Evolutionary conservation across 2,113 vertebrate genomes (phyloP).

Genomic region (Anoplopoma fimbria): DNA sequence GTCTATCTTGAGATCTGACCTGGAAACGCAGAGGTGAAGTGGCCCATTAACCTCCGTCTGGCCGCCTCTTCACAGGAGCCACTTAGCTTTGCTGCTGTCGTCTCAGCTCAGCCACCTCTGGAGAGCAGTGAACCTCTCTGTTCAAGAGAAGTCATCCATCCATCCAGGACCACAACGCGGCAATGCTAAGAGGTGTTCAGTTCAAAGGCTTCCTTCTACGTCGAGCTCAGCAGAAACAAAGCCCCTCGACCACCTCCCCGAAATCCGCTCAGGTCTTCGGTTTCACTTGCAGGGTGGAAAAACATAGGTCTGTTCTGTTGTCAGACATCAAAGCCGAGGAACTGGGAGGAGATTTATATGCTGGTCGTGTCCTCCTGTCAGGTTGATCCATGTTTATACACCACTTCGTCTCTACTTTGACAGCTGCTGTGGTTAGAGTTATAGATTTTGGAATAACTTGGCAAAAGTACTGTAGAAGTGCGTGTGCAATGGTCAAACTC

Average conservation of each 20-base stretch:
- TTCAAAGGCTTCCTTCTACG: conserved; percentile 55
- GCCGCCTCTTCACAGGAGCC: conserved; percentile 45
- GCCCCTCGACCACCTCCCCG: not conserved
- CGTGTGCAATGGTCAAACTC: not conserved
- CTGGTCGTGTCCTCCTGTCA: conserved; percentile 39
- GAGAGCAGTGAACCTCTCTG: conserved; percentile 23
- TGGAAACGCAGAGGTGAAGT: conserved; percentile 62
- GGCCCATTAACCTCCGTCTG: conserved; percentile 67
- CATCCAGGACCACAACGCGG: not conserved
- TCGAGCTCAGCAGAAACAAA: conserved; percentile 58
- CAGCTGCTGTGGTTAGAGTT: conserved; percentile 58
- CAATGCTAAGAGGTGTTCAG: conserved; percentile 22
- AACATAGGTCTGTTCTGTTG: conserved; percentile 54
- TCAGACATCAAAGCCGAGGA: conserved; percentile 62
- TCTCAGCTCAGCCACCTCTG: conserved; percentile 44
- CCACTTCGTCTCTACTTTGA: conserved; percentile 47
- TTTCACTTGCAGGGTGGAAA: conserved; percentile 58
- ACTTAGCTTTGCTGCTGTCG: conserved; percentile 36
- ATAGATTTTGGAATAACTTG: conserved; percentile 10
- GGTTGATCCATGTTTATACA: conserved; percentile 51
- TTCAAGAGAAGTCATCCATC: conserved; percentile 48
- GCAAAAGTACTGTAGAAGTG: not conserved
- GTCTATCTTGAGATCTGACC: conserved; percentile 54
- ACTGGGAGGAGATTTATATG: conserved; percentile 35
- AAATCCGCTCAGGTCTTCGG: conserved; percentile 45